Evolutionary conservation across 64 coral and sea anemone species (phyloP).

Genomic region (Pachyseris speciosa): DNA sequence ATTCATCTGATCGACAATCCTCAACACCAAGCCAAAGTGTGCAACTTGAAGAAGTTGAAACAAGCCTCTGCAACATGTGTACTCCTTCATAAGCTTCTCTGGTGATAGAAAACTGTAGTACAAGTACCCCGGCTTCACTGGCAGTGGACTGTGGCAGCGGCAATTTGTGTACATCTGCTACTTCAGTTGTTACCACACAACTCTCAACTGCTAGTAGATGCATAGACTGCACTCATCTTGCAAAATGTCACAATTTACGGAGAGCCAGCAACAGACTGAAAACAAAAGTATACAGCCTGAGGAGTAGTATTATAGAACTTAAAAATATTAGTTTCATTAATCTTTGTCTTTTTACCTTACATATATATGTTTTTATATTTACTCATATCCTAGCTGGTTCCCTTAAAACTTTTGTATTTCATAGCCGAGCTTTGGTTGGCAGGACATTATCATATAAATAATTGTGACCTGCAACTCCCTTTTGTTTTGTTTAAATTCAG

Average conservation of each 20-base stretch:
- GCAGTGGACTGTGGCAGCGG: not conserved
- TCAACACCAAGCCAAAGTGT: too few species aligned
- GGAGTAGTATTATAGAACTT: not conserved
- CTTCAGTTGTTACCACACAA: conserved; percentile 2
- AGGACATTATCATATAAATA: not conserved
- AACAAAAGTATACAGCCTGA: not conserved
- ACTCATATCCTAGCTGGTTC: not conserved
- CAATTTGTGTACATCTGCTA: not conserved
- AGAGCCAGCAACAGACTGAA: not conserved
- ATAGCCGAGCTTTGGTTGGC: not conserved
- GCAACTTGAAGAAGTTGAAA: too few species aligned
- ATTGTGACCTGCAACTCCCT: not conserved
- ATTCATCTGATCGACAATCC: too few species aligned
- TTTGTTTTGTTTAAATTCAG: not conserved
- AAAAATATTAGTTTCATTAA: not conserved
- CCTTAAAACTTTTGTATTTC: not conserved
- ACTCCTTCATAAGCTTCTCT: not conserved
- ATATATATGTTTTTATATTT: not conserved
- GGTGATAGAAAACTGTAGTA: not conserved
- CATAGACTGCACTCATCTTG: not conserved
- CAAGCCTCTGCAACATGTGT: not conserved
- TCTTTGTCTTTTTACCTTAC: not conserved
- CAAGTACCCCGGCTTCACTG: not conserved
- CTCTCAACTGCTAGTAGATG: not conserved
- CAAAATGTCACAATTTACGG: conserved; percentile 7